phyloP scores from a whole-genome alignment of 2,888 invertebrate species.

The Archips xylosteana region DNA sequence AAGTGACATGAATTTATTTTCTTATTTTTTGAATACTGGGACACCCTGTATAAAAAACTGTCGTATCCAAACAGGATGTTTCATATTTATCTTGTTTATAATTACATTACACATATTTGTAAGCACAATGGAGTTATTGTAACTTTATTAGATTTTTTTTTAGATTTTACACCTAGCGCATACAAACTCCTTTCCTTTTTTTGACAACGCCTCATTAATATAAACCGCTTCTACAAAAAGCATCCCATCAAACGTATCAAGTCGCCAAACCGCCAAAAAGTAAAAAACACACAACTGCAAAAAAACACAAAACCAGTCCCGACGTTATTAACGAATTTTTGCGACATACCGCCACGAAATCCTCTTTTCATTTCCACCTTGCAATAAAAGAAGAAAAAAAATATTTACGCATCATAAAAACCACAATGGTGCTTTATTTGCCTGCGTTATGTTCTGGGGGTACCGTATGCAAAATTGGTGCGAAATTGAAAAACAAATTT shows the following conservation, averaged over 20 bases:
- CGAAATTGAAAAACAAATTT: slow-evolving; percentile 86
- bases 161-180: background rate
- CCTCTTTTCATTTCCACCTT: slow-evolving; percentile 76
- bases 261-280: slow-evolving; percentile 43
- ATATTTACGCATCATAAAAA: slow-evolving; percentile 81
- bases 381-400: slow-evolving; percentile 71
- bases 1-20: too few species aligned
- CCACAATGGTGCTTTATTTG: slow-evolving; percentile 81
- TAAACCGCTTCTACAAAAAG: slow-evolving; percentile 32
- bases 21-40: too few species aligned
- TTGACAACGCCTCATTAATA: slow-evolving; percentile 18
- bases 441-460: slow-evolving; percentile 61
- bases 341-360: slow-evolving; percentile 61
- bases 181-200: background rate
- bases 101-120: too few species aligned
- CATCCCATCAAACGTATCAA: slow-evolving; percentile 47
- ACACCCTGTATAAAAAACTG: too few species aligned
- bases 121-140: too few species aligned
- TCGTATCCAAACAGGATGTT: too few species aligned
- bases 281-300: slow-evolving; percentile 49
- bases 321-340: slow-evolving; percentile 63
- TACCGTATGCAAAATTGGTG: slow-evolving; percentile 83
- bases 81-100: too few species aligned
- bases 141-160: too few species aligned
- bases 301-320: slow-evolving; percentile 48